Base-by-base conservation (phyloP, 2,113 vertebrate species). In the Sinocyclocheilus maitianheensis region DNA sequence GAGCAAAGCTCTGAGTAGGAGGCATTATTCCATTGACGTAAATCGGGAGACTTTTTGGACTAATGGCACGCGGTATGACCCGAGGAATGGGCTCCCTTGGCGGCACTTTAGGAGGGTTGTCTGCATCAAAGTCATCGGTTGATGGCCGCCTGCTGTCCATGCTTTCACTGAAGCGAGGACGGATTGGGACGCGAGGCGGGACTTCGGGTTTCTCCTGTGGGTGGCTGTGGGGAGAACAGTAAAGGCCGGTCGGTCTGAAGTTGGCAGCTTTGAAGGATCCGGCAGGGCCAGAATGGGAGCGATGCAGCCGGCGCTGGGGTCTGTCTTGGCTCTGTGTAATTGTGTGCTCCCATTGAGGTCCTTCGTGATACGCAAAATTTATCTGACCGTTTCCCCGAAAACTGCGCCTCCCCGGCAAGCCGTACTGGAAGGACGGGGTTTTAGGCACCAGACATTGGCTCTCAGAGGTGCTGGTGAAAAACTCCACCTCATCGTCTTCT, bases 11-110 rank as follows among this genome's bases (percentile, higher is more conserved):
- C 93, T 99, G 98, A 0, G 98, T 99, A 0, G 97, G 96, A 37
- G 98, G 98, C 98, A 99, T 99, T 77, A 99, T 96, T 69, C 98
- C 98, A 0, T 99, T 97, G 94, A 98, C 95, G 90, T 99, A 99
- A 58, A 96, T 96, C 0, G 97, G 98, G 0, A 99, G 95, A 89
- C 95, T 97, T 90, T 98, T 99, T 75, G 98, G 98, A 43, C 98
- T 99, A 0, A 97, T 96, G 0, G 97, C 96, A 22, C 97, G 97
- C 8, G 97, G 97, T n/a, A 95, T 95, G 87, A 95, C 95, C 60
- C 93, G 89, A 0, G 96, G 96, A 9, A 98, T 65, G 18, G 98
- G 98, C 22, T 98, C 96, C 74, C 98, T 90, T 0, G 98, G 98
- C 0, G 97, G 98, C 0, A 99, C 95, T 88, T 96, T 97, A 0